Base-by-base conservation (phyloP, 2,113 vertebrate species). In the Gasterosteus nipponicus region DNA sequence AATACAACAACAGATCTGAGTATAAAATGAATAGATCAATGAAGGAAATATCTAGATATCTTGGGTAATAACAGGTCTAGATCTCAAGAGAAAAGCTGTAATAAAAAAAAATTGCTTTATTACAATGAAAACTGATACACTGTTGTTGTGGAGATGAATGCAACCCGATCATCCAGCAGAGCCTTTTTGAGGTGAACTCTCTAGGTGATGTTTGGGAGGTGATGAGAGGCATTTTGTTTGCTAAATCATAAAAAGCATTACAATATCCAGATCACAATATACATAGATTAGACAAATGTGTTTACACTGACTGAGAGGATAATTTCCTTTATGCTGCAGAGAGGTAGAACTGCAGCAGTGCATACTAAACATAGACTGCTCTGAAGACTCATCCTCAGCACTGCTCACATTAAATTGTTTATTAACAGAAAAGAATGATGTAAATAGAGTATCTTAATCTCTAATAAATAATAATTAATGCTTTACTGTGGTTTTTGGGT, bases 1-100 rank as follows among this genome's bases (percentile, higher is more conserved):
- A 67, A 86, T 83, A 77, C 14, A 86, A 66, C 46, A 63, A 35
- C 67, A 56, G 41, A 80, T 73, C 61, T 72, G 78, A 67, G 44
- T 19, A 69, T 78, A 83, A 74, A 74, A 63, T 47, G 44, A 65
- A 57, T 49, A 81, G 74, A 86, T 86, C 81, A 80, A 83, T 80
- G 74, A 38, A 29, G 61, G 46, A 76, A 77, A 56, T 35, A 75
- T 77, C 9, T 39, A 16, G 49, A 63, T 58, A 16, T 26, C 22
- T 59, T 10, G 12, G 47, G 56, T 71, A 81, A 81, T 81, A 81
- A 83, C 31, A 54, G 60, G 26, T 39, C 70, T 62, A 47, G 35
- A 78, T 68, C 74, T 81, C 77, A 71, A 0, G 70, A 86, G 81
- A 78, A 39, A 11, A 11, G 22, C 47, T 26, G 19, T 63, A 69